Evolutionary conservation across 2,113 vertebrate genomes (phyloP), one percentile per base, ranked within the genome.

Genomic region (Terrapene triunguis): DNA sequence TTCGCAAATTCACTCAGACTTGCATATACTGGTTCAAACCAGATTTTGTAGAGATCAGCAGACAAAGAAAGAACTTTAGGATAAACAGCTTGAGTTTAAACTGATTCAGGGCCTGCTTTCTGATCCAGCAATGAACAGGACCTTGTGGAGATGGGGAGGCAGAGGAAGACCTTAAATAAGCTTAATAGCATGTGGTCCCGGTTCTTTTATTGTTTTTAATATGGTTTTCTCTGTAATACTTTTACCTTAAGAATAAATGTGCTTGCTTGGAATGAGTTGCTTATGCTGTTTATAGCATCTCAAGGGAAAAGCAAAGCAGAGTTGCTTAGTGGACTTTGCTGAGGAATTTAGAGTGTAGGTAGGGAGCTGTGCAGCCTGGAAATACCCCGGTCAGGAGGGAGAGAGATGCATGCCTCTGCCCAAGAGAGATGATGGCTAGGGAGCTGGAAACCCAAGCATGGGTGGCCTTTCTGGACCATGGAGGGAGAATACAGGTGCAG

Each of bases 341-440:
- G 2, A 17, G 35, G 62, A 69, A 69, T 69, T 69, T 8, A n/a
- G 14, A 69, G 62, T n/a, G 16, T 19, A n/a, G 32, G 4, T 3
- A 69, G 62, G 62, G 35, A n/a, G 35, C 35, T 69, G 32, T n/a
- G 35, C 62, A 21, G 35, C 9, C 65, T 72, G 35, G 65, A 72
- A 72, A 38, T 38, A 38, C n/a, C 65, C 19, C 1, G 4, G n/a
- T 38, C 24, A 50, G 32, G 29, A 65, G 32, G 24, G 50, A 82
- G 87, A 59, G 57, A 90, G 17, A 29, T 44, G 4, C 32, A 48
- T 0, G 0, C 10, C 6, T 4, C 54, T 80, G 42, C 2, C 0
- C 38, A 81, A 69, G 65, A 89, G 29, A 3, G 78, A 65, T 81
- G 81, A 38, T 48, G 54, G 53, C 25, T 17, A 42, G 1, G 25